Percentiles rank a stretch among this genome's conserved stretches.
Conservation (phyloP, 1,140 invertebrate species). For the Pristionchus pacificus region DNA sequence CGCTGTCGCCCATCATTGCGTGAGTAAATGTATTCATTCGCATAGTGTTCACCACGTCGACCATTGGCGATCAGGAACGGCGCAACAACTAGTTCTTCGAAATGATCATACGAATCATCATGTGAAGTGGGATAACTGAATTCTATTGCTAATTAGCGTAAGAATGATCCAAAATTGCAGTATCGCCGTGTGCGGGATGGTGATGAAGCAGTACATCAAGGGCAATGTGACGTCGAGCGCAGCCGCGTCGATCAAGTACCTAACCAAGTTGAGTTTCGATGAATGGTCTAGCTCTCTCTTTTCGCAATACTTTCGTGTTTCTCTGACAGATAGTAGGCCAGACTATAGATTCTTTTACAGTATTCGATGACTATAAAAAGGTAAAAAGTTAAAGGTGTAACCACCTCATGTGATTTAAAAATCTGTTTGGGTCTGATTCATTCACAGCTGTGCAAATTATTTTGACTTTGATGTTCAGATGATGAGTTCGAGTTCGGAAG, state of each 20-base stretch:
- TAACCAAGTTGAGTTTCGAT: slow-evolving; percentile 70
- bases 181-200: slow-evolving; percentile 93
- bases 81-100: no score
- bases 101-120: not conserved
- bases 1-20: slow-evolving; percentile 53
- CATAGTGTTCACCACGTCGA: not conserved
- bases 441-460: no score
- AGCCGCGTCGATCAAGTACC: slow-evolving; percentile 92
- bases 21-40: slow-evolving; percentile 19
- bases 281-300: not conserved
- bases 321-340: no score
- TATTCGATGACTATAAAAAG: no score
- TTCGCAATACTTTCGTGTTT: no score
- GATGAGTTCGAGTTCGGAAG: slow-evolving; percentile 74
- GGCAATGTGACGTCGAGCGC: slow-evolving; percentile 94
- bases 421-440: no score
- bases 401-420: no score
- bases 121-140: not conserved
- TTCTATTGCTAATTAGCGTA: not conserved
- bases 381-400: no score
- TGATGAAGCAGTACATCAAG: slow-evolving; percentile 98
- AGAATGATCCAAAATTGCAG: slow-evolving; percentile 3
- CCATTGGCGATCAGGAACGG: no score
- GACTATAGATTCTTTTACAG: no score
- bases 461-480: no score